Evolutionary conservation across 2,888 invertebrate species (phyloP).

Genomic region (Drosophila mercatorum): DNA sequence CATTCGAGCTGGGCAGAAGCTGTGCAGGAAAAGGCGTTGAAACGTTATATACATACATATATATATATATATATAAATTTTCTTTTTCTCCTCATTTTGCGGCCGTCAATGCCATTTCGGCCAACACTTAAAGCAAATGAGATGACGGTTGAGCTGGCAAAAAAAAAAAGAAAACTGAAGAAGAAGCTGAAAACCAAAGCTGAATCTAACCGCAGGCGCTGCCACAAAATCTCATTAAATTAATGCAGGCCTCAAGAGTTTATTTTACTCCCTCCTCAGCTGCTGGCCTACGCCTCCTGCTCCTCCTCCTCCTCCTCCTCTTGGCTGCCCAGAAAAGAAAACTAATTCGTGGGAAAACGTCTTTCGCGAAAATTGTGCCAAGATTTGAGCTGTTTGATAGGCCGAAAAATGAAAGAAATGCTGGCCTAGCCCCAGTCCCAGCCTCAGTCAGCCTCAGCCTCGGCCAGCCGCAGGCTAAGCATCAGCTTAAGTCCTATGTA

Average conservation of each 20-base stretch:
- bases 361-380: conserved; percentile 52
- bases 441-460: conserved; percentile 4
- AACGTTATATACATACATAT: conserved; percentile 28
- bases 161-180: neutral
- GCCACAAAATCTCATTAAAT: conserved; percentile 72
- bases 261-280: conserved; percentile 20
- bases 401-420: conserved; percentile 28
- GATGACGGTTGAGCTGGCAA: conserved; percentile 38
- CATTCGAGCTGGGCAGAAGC: conserved; percentile 41
- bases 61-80: conserved; percentile 10
- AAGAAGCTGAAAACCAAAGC: conserved; percentile 20
- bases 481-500: conserved; percentile 38
- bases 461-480: conserved; percentile 39
- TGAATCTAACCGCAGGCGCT: conserved; percentile 59
- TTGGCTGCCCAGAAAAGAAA: conserved; percentile 7
- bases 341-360: conserved; percentile 60
- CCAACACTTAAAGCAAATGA: conserved; percentile 65
- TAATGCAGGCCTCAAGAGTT: conserved; percentile 75
- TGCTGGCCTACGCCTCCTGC: neutral
- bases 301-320: neutral
- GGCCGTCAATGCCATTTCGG: conserved; percentile 56
- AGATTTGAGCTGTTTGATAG: conserved; percentile 65
- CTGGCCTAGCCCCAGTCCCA: conserved; percentile 14
- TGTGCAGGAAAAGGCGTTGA: conserved; percentile 60
- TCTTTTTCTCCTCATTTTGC: conserved; percentile 45